Base-by-base conservation (phyloP, 2,797 vertebrate genomes). In the Sorex maritimensis region DNA sequence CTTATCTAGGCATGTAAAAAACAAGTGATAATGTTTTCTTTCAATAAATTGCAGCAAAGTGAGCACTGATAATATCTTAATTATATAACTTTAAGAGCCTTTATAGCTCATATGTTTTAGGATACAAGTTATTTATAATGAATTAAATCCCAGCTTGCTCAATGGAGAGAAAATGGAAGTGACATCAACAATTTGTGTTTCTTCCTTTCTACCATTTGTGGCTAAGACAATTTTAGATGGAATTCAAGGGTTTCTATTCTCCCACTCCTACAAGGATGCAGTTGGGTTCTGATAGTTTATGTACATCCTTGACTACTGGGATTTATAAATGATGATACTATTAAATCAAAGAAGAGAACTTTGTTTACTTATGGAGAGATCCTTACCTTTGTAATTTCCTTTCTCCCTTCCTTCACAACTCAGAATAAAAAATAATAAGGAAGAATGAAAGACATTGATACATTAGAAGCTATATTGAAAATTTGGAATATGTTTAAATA, bases 121-220 rank as follows among this genome's bases (percentile, higher is more conserved):
- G 69, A 87, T 79, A 80, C 34, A 74, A 87, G 88, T 79, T 46
- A 69, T n/a, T 77, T 55, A 44, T 46, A 81, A 72, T 77, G 72
- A 84, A 74, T 91, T 68, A 13, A 5, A 75, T 92, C 28, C 65
- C 26, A 24, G 17, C 38, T 87, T 81, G 28, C 9, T 93, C 49
- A 93, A 11, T 78, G 26, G 52, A 90, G 41, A 92, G 77, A 72
- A 96, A 94, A 84, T 13, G 49, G 63, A 95, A 74, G 13, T 87
- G 63, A 26, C 75, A 58, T 86, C 81, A 81, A 73, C 10, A 79
- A 65, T 10, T 82, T 85, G 38, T 17, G 24, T 52, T 58, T 81
- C 67, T 81, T 55, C 6, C 1, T 73, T 75, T 30, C 8, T 1
- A 34, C n/a, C 19, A 34, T 65, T 81, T 90, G 65, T 90, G 61